A percentile compares a stretch with the other conserved stretches of the same genome.
Conservation (phyloP, 2,888 invertebrate species). For the Petrophora chlorosata region DNA sequence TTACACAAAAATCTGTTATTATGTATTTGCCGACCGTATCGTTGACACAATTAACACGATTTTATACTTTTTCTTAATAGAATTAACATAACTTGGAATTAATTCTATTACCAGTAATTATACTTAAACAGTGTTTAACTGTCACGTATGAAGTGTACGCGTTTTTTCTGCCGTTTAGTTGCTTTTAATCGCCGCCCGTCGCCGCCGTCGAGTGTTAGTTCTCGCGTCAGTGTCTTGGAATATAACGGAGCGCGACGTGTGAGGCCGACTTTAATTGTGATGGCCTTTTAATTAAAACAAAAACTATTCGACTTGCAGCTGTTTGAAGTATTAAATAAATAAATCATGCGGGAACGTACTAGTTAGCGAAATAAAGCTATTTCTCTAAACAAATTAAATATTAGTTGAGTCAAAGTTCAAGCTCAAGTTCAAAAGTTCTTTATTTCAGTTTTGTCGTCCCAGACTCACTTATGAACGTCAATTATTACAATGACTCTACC, state of each 20-base stretch:
- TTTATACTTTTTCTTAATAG: slow-evolving; percentile 27
- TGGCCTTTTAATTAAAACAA: slow-evolving; percentile 54
- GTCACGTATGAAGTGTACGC: slow-evolving; percentile 27
- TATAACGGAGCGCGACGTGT: slow-evolving; percentile 48
- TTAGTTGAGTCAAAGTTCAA: no score
- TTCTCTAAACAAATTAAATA: no score
- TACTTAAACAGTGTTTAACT: slow-evolving; percentile 18
- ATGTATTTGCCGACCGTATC: slow-evolving; percentile 12
- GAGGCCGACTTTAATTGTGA: slow-evolving; percentile 48
- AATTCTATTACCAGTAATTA: slow-evolving; percentile 34
- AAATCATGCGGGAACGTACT: not conserved
- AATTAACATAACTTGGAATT: slow-evolving; percentile 31
- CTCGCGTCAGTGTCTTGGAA: slow-evolving; percentile 24
- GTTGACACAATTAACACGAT: slow-evolving; percentile 34
- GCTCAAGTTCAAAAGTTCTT: no score
- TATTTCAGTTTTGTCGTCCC: no score
- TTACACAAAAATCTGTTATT: no score
- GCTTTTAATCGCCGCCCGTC: slow-evolving; percentile 42
- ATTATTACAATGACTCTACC: no score
- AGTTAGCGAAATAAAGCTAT: not conserved
- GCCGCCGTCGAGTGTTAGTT: slow-evolving; percentile 28
- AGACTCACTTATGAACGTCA: no score
- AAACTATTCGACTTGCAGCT: slow-evolving; percentile 43
- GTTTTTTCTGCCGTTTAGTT: slow-evolving; percentile 33
- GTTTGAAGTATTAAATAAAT: slow-evolving; percentile 33